Base-by-base conservation (phyloP, 1,140 invertebrate genomes). In the Amyelois transitella region DNA sequence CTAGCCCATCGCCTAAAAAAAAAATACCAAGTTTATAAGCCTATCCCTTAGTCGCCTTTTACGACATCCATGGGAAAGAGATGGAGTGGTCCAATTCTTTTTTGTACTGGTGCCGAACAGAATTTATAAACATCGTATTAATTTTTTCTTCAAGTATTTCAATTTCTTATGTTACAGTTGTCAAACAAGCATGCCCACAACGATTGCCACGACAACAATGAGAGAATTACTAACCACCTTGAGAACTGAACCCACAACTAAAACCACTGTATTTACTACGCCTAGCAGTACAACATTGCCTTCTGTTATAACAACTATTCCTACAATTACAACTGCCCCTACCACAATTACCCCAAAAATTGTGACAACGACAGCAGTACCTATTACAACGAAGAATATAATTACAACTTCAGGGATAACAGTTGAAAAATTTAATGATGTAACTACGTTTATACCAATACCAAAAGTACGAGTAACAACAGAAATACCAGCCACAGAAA, bases 151-250 rank as follows among this genome's bases (percentile, higher is more conserved):
- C 8, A 5, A 24, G 17, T 0, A 38, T 14, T 14, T 38, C 32
- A 14, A 14, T 2, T 38, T 56, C 58, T 65, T 52, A 45, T 62
- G 64, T 86, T 81, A 24, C 80, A 83, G 78, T 75, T 87, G 84
- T 69, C 69, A 82, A 63, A 59, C 64, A 55, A 69, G 77, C 77
- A 78, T 81, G 71, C 58, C 70, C 48, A 72, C 68, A 21, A 70
- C 65, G 62, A 64, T 68, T 28, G 43, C 75, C 62, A 73, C 73
- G 38, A 67, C 71, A 55, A 62, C 67, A 58, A 68, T 72, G 65
- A 70, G 75, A 70, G 72, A 83, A 67, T 50, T 76, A 83, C 77
- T 84, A 82, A 85, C 77, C 64, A 72, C 72, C 55, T 64, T 62
- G 48, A 76, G 73, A 67, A 69, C 51, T 54, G 17, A 17, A 38